Conservation (phyloP, 2,888 invertebrate genomes). For the Blastobasis lacticolella region DNA sequence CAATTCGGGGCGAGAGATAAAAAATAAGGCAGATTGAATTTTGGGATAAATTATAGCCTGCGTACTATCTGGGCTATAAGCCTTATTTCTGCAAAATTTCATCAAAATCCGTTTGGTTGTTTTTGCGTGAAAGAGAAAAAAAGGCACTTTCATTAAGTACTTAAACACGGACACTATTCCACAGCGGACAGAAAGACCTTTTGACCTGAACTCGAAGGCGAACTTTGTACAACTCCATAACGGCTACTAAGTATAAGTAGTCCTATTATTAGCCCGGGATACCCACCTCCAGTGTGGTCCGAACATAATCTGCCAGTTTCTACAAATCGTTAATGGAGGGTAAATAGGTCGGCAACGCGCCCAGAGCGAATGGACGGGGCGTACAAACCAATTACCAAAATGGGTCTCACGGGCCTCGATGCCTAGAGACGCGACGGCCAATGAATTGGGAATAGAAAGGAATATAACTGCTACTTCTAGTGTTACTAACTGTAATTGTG, state of each 20-base stretch:
- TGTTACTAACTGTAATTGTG: background rate
- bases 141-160: too few species aligned
- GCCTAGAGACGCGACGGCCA: conserved; percentile 6
- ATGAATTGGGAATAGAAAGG: conserved; percentile 15
- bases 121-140: too few species aligned
- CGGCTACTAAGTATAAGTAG: background rate
- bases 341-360: conserved; percentile 23
- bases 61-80: too few species aligned
- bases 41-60: too few species aligned
- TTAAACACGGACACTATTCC: background rate
- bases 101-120: too few species aligned
- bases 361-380: conserved; percentile 36
- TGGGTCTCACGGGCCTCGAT: conserved; percentile 35
- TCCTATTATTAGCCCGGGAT: background rate
- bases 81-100: too few species aligned
- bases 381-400: conserved; percentile 54
- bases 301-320: conserved; percentile 17
- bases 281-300: conserved; percentile 6
- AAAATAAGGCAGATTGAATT: too few species aligned
- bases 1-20: too few species aligned
- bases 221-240: background rate
- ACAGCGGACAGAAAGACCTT: background rate
- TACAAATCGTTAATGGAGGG: conserved; percentile 25
- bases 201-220: background rate
- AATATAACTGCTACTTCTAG: background rate